Conservation (phyloP, 1,140 invertebrate species). For the Luehdorfia chinensis region DNA sequence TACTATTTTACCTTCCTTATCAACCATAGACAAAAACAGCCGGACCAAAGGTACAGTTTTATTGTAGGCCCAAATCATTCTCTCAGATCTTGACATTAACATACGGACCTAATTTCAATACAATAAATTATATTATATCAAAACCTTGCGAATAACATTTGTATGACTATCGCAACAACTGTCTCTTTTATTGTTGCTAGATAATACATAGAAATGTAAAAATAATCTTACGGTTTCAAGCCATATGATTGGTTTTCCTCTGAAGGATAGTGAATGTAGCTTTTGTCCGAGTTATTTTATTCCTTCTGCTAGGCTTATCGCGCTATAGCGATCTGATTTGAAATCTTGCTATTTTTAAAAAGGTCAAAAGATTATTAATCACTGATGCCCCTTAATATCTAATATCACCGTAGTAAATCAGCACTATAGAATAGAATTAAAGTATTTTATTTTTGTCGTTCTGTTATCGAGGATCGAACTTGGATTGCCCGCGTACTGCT, state of each 20-base stretch:
- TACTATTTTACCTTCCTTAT: no score
- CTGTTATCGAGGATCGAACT: no score
- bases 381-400: no score
- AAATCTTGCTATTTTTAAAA: conserved; percentile 63
- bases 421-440: no score
- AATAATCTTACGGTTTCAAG: background rate
- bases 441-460: no score
- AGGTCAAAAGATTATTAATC: no score
- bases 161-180: conserved; percentile 8
- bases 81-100: no score
- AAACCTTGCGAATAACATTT: conserved; percentile 5
- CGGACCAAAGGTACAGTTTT: no score
- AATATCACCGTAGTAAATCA: no score
- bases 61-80: no score
- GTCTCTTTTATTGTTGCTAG: background rate
- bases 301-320: conserved; percentile 48
- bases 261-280: background rate
- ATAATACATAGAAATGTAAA: conserved; percentile 1
- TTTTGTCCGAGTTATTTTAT: conserved; percentile 31
- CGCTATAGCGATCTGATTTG: conserved; percentile 44
- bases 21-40: no score
- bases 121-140: conserved; percentile 2
- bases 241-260: conserved; percentile 40
- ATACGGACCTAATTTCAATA: background rate
- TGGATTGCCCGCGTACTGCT: no score